Base-by-base conservation (phyloP, 2,113 vertebrate genomes). In the Ochotona princeps region DNA sequence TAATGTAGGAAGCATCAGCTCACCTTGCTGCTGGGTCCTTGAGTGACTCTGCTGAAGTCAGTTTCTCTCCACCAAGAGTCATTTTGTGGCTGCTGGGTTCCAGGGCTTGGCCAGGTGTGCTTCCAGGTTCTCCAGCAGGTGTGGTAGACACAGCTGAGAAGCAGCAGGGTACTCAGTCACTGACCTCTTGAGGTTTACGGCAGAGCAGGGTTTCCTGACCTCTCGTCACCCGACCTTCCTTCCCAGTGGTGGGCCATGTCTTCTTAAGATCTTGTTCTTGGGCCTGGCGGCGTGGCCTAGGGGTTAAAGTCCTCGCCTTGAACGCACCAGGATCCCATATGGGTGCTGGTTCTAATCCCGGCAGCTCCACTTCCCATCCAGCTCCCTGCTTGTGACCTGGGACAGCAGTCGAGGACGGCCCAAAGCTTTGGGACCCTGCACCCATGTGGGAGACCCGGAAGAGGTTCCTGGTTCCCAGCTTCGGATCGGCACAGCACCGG, bases 21-120 rank as follows among this genome's bases (percentile, higher is more conserved):
- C 51, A 30, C 61, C 35, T n/a, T 35, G 54, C 49, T 44, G 35
- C 54, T 26, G 1, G 54, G 23, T 30, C 15, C 26, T 76, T 25
- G 0, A 0, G 2, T 1, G 25, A 7, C 49, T 26, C n/a, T 11
- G 57, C 0, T 20, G 5, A 44, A 47, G 18, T 75, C 8, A 0
- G 8, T 51, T 75, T 74, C 8, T 12, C 12, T 72, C 30, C 8
- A 63, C 17, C 38, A 44, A 2, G 5, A 35, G 82, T 38, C 25
- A 6, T 4, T 15, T 15, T 28, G 72, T 0, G 78, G 47, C 69
- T 5, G 1, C 30, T 60, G 23, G 2, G 3, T 79, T 44, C 65
- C 23, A 15, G 26, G n/a, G 79, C 25, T 7, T 0, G 6, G 83
- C 47, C 30, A n/a, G 18, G 66, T 23, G 38, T 12, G 1, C 4